Base-by-base conservation (phyloP, 2,797 vertebrate species). In the Microctenopoma lineatum region DNA sequence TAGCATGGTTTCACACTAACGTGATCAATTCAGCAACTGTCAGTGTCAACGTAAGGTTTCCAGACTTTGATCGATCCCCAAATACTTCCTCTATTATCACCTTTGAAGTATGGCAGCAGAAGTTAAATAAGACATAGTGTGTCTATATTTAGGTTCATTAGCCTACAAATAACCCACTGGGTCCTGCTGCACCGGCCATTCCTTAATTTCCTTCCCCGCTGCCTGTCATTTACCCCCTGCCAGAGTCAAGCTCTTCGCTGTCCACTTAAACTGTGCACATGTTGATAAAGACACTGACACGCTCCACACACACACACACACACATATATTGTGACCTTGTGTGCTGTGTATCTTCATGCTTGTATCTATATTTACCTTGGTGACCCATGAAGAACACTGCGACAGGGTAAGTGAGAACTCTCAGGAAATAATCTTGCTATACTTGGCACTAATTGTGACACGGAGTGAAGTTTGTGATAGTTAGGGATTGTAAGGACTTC, bases 171-270 rank as follows among this genome's bases (percentile, higher is more conserved):
- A 36, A 70, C 46, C 29, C 70, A 50, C 41, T 54, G 10, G 15
- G 54, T 41, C 27, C 46, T 58, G 32, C 62, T 58, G 45, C 29
- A 50, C 29, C 47, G 66, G 21, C 18, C 48, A 44, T 50, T 63
- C 29, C 41, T 56, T 62, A 62, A 70, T 77, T 65, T 70, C 59
- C 41, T 32, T 64, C 62, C 64, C 58, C 52, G 58, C 67, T 64
- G 64, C 14, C 55, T 25, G 25, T 50, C 56, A 65, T 84, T 83
- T 70, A 70, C 73, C 70, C 57, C 70, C 78, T 21, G 38, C 70
- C 18, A 38, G 39, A 64, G 42, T 47, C 52, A 44, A 59, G 36
- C 38, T 55, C 59, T 66, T 63, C 68, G 13, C 39, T 77, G 66
- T 72, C 75, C 66, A 63, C 59, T 78, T 39, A 29, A 16, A 66